These are phyloP conservation scores for Archips xylosteana DNA, from an alignment of 2,888 invertebrate genomes.

Conservation along the genomic window DNA sequence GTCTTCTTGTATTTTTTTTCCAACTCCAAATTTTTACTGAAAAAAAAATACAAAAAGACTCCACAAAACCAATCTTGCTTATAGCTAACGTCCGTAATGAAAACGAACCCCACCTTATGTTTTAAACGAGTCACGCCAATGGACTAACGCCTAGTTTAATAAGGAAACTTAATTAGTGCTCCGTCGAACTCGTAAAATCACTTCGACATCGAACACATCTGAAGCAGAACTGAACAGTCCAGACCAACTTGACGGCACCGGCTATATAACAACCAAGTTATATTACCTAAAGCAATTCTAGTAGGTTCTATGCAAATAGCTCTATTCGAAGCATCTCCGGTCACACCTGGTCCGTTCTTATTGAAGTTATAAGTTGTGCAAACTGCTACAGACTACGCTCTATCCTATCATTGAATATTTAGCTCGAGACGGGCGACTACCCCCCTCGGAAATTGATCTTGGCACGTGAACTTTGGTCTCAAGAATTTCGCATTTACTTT, in stretches of 20 bases:
- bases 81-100: background rate
- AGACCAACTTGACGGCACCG: background rate
- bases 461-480: conserved; percentile 38
- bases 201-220: conserved; percentile 2
- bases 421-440: conserved; percentile 54
- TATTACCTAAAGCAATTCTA: conserved; percentile 46
- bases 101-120: background rate
- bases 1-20: too few species aligned
- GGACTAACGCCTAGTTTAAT: conserved; percentile 12
- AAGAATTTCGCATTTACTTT: conserved; percentile 22
- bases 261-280: conserved; percentile 38
- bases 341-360: conserved; percentile 80
- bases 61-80: too few species aligned
- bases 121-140: conserved; percentile 6
- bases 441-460: conserved; percentile 57
- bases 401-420: conserved; percentile 64
- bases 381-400: conserved; percentile 65
- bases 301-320: conserved; percentile 72
- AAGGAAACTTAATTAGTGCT: conserved; percentile 13
- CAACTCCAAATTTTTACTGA: too few species aligned
- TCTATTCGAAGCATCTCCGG: conserved; percentile 67
- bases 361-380: conserved; percentile 84
- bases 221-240: background rate
- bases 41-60: too few species aligned
- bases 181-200: conserved; percentile 8